phyloP scores from a whole-genome alignment of 1,140 invertebrate species.

The Lysiphlebus fabarum region DNA sequence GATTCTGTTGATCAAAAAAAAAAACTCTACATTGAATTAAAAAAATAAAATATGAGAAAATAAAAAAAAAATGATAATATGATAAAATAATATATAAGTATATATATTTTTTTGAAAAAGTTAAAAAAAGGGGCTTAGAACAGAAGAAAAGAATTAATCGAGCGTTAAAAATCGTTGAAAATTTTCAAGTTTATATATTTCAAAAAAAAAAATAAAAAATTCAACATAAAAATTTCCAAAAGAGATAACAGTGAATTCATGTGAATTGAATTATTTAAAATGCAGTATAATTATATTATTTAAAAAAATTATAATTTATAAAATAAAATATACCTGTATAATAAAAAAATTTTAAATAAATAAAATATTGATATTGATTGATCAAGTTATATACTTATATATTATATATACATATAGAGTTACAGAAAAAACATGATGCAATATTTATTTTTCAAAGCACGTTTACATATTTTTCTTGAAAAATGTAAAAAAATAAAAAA shows the following conservation, averaged over 20 bases:
- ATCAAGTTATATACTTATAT: no score
- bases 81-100: conserved; percentile 1
- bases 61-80: not conserved
- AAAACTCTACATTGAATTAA: not conserved
- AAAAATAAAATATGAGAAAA: conserved; percentile 5
- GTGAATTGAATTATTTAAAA: conserved; percentile 15
- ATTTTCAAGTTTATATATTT: conserved; percentile 3
- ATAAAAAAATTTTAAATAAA: no score
- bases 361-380: no score
- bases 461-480: not conserved
- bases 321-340: no score
- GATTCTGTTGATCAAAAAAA: not conserved
- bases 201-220: conserved; percentile 8
- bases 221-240: not conserved
- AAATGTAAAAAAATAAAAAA: no score
- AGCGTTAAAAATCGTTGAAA: conserved; percentile 14
- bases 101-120: not conserved
- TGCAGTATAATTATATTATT: no score
- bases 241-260: conserved; percentile 15
- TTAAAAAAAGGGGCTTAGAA: conserved; percentile 7
- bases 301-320: no score
- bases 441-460: not conserved
- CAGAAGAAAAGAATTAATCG: conserved; percentile 26
- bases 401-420: no score
- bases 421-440: not conserved